Evolutionary conservation across 2,113 vertebrate species (phyloP).

Genomic region (Muntiacus muntjak): DNA sequence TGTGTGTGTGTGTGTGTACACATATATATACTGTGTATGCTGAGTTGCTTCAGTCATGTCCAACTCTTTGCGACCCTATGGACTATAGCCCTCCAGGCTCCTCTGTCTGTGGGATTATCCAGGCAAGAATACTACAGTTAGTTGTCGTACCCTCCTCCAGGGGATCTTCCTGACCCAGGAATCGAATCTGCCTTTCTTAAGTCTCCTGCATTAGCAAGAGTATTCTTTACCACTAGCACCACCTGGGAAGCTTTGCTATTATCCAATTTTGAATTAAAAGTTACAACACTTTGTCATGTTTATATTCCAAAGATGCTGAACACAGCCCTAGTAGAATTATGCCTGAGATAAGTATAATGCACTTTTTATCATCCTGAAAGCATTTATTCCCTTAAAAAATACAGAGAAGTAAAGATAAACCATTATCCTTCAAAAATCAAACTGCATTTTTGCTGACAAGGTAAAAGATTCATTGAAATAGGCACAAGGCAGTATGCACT

Average conservation of each 20-base stretch:
- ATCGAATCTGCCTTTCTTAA: not conserved
- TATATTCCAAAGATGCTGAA: slow-evolving; percentile 14
- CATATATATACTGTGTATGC: not conserved
- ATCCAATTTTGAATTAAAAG: slow-evolving; percentile 21
- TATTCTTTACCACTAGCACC: not conserved
- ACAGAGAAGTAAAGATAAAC: slow-evolving; percentile 25
- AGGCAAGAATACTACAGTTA: not conserved
- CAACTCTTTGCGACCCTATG: not conserved
- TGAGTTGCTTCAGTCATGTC: not conserved
- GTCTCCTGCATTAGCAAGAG: not conserved
- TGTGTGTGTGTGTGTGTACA: not conserved
- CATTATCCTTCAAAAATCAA: slow-evolving; percentile 17
- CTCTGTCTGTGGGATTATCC: not conserved
- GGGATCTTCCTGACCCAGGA: not conserved
- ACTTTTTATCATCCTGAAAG: slow-evolving; percentile 2
- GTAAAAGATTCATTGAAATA: not conserved
- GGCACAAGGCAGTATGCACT: too few species aligned
- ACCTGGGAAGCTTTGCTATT: not conserved
- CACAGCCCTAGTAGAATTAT: not conserved
- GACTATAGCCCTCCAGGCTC: not conserved
- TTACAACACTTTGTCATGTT: not conserved
- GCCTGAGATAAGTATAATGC: not conserved
- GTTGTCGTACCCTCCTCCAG: not conserved
- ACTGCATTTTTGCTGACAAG: not conserved
- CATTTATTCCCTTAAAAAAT: not conserved